phyloP scores from a whole-genome alignment of 2,888 invertebrate genomes.

The Lobophora halterata region DNA sequence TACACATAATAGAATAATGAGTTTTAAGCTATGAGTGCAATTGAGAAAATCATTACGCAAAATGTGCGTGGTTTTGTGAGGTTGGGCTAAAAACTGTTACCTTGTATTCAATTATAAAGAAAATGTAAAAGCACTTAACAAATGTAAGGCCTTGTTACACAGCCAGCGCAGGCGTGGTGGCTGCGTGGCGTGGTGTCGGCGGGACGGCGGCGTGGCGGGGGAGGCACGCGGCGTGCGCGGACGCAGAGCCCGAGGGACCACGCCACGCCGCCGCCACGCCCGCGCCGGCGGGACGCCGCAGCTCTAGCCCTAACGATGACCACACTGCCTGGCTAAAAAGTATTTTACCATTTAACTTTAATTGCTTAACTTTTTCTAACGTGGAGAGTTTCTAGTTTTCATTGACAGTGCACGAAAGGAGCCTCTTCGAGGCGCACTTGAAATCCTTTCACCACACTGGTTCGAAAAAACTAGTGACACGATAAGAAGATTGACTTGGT shows the following conservation, averaged over 20 bases:
- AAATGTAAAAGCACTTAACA: conserved; percentile 1
- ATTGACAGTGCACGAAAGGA: too few species aligned
- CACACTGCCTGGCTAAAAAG: conserved; percentile 22
- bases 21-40: too few species aligned
- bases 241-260: conserved; percentile 11
- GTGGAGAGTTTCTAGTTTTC: too few species aligned
- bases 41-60: too few species aligned
- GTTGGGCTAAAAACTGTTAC: too few species aligned
- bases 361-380: not conserved
- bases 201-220: conserved; percentile 21
- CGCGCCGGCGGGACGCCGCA: conserved; percentile 15
- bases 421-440: too few species aligned
- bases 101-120: not conserved
- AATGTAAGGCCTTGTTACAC: conserved; percentile 18
- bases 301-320: conserved; percentile 18
- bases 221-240: conserved; percentile 13
- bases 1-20: conserved; percentile 1
- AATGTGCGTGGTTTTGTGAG: too few species aligned
- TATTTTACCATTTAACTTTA: conserved; percentile 8
- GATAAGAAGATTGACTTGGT: too few species aligned
- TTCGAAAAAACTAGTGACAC: too few species aligned
- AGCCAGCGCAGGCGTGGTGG: conserved; percentile 22
- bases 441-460: too few species aligned
- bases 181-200: conserved; percentile 23
- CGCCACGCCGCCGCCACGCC: conserved; percentile 19